Conservation (phyloP, 2,888 invertebrate genomes). For the Eupithecia centaureata region DNA sequence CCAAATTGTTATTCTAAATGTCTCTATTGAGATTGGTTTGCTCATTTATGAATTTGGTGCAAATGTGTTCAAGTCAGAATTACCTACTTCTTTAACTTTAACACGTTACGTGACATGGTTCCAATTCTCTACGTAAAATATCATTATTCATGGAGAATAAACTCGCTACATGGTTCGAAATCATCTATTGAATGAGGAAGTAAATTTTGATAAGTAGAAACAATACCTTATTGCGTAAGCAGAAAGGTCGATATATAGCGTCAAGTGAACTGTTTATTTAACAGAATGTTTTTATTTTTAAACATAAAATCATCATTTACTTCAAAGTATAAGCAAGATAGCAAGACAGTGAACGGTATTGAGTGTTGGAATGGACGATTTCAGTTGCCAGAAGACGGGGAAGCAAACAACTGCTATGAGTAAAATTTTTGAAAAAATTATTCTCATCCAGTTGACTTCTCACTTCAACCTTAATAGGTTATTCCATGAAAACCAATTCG, state of each 20-base stretch:
- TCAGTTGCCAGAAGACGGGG: conserved; percentile 77
- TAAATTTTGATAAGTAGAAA: conserved; percentile 65
- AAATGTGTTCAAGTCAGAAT: conserved; percentile 12
- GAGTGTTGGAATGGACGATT: conserved; percentile 77
- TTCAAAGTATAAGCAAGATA: conserved; percentile 55
- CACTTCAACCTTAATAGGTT: no score
- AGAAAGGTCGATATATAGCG: conserved; percentile 46
- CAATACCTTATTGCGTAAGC: conserved; percentile 44
- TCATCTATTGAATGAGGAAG: conserved; percentile 53
- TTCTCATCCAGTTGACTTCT: no score
- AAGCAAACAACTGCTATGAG: no score
- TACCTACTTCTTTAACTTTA: neutral
- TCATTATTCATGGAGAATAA: conserved; percentile 44
- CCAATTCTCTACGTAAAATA: conserved; percentile 34
- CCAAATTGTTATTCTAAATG: conserved; percentile 13
- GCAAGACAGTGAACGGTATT: conserved; percentile 66
- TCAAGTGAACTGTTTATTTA: conserved; percentile 40
- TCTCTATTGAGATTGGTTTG: conserved; percentile 23
- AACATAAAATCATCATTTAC: conserved; percentile 62
- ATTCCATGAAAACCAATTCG: no score
- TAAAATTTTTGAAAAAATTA: no score
- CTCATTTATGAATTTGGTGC: conserved; percentile 28
- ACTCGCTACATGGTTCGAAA: conserved; percentile 48
- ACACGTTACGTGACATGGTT: conserved; percentile 28
- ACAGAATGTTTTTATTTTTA: conserved; percentile 46